A percentile compares a stretch with the other conserved stretches of the same genome.
Evolutionary conservation across 2,888 invertebrate species (phyloP).

Genomic region (Thysanoteuthis rhombus): DNA sequence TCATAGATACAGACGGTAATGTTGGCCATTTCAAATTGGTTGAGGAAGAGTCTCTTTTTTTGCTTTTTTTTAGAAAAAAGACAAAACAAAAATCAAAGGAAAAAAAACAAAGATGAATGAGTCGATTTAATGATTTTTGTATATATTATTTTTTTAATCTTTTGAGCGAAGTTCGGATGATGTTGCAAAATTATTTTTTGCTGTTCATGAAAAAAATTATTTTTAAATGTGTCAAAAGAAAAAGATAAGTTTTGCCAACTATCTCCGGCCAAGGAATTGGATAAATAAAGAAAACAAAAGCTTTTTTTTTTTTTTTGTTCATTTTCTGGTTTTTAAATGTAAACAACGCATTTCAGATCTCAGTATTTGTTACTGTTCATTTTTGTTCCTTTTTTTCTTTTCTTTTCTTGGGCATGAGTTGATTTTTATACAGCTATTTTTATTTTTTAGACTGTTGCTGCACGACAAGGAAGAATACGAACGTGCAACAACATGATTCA

Average conservation of each 20-base stretch:
- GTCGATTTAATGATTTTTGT: not conserved
- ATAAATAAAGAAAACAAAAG: not conserved
- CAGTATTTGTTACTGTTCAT: not conserved
- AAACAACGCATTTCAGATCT: not conserved
- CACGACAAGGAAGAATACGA: not conserved
- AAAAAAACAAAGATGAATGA: not conserved
- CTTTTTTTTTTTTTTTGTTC: not conserved
- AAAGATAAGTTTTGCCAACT: not conserved
- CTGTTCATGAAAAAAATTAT: not conserved
- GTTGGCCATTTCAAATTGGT: not conserved
- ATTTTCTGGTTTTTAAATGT: not conserved
- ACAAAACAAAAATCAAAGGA: not conserved
- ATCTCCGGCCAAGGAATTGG: constrained; percentile 12
- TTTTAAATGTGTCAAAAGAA: not conserved
- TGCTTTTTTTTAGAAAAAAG: not conserved
- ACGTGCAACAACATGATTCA: not conserved
- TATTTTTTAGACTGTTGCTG: not conserved
- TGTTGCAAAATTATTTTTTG: not conserved
- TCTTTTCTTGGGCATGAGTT: not conserved
- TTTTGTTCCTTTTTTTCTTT: not conserved
- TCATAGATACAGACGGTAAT: not conserved
- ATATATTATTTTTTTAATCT: not conserved
- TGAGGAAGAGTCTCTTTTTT: not conserved
- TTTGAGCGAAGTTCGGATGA: not conserved
- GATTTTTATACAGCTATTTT: not conserved